These are phyloP conservation scores for Drosophila chauvacae DNA, from an alignment of 1,140 invertebrate species.

Conservation along the genomic window DNA sequence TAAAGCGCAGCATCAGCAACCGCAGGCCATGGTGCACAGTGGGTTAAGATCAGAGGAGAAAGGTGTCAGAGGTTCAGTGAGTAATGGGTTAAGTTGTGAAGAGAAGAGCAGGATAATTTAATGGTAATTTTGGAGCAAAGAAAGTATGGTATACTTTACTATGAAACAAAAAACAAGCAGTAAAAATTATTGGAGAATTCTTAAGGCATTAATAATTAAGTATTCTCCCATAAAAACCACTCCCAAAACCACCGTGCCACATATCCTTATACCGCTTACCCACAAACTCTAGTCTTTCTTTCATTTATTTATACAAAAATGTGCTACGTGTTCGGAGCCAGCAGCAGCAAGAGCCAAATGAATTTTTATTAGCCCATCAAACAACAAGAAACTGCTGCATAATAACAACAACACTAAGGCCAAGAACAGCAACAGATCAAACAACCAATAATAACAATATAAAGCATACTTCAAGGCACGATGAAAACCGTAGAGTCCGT, in stretches of 20 bases:
- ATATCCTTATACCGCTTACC: not conserved
- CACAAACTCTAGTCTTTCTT: not conserved
- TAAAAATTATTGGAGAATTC: too few relatives aligned
- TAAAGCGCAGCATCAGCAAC: conserved; percentile 57
- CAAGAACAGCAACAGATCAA: conserved; percentile 52
- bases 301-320: conserved; percentile 20
- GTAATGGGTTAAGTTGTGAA: not conserved
- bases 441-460: conserved; percentile 70
- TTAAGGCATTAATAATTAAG: too few relatives aligned
- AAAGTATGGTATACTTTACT: not conserved
- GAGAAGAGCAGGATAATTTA: not conserved
- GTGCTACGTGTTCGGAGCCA: conserved; percentile 19
- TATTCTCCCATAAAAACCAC: not conserved
- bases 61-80: conserved; percentile 15
- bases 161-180: not conserved
- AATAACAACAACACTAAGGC: conserved; percentile 68
- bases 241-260: not conserved
- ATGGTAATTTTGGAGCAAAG: not conserved
- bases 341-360: conserved; percentile 42
- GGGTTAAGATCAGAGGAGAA: conserved; percentile 30
- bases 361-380: conserved; percentile 79
- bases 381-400: conserved; percentile 76
- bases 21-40: conserved; percentile 58
- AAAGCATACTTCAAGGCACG: conserved; percentile 58
- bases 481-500: conserved; percentile 38